Evolutionary conservation across 2,888 invertebrate species (phyloP), one percentile per base, ranked within the genome.

Genomic region (Megalurothrips usitatus): DNA sequence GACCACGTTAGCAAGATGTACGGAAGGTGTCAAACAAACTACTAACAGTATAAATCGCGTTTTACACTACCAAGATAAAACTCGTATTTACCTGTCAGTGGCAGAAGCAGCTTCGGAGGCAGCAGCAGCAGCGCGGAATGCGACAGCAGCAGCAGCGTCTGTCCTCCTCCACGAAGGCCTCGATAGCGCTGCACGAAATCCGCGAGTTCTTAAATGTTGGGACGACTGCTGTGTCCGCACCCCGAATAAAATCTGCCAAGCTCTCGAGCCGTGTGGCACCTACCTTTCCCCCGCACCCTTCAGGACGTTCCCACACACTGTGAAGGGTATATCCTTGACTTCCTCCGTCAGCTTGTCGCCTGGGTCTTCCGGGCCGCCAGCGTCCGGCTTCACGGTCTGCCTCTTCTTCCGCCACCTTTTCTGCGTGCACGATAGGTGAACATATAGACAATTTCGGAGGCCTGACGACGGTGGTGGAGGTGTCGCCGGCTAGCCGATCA

Each of bases 111-210:
- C 34, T 43, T 6, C 34, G 34, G 34, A 43, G 1, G 12, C 52
- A 52, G 52, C 52, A 52, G 52, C 12, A 19, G 52, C 52, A 52
- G 0, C 68, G 23, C 68, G 23, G 68, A 6, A 11, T 9, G 68
- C 68, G 23, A 23, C 68, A 68, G 68, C 68, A 68, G 68, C 26
- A 68, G 68, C 68, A 68, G 68, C 68, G 68, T 9, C 68, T n/a
- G 68, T 68, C 68, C n/a, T 6, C 68, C 68, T 68, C 68, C n/a
- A 11, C 68, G 23, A 23, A 9, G 23, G 68, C n/a, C 11, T 68
- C 68, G 68, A 68, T 68, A 0, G 68, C 68, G 23, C 68, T 68
- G 6, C 3, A 43, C 2, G 34, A 6, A 43, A 43, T 43, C 34
- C 34, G 6, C n/a, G n/a, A n/a, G n/a, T n/a, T n/a, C n/a, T n/a